These are phyloP conservation scores for Melanophora roralis DNA, from an alignment of 2,888 invertebrate species.

Conservation along the genomic window DNA sequence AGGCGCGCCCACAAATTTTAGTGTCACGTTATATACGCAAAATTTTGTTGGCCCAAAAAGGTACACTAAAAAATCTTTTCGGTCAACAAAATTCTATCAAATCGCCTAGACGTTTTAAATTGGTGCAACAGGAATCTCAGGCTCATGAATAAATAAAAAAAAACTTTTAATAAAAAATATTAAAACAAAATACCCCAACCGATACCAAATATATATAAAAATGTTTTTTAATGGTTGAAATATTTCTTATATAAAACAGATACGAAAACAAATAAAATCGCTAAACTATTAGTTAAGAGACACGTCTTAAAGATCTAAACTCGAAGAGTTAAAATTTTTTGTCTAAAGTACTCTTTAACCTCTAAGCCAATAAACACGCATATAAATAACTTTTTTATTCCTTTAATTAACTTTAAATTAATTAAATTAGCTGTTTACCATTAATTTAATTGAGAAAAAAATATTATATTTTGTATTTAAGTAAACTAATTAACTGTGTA, in stretches of 20 bases:
- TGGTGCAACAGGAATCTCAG: slow-evolving; percentile 94
- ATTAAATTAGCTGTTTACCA: slow-evolving; percentile 8
- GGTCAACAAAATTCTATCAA: slow-evolving; percentile 88
- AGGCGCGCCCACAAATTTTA: slow-evolving; percentile 90
- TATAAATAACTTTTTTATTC: slow-evolving; percentile 37
- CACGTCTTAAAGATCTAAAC: neutral
- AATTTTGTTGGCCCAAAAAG: slow-evolving; percentile 88
- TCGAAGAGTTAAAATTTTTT: slow-evolving; percentile 16
- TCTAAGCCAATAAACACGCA: neutral
- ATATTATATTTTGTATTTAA: slow-evolving; percentile 1
- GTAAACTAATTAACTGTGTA: slow-evolving; percentile 7
- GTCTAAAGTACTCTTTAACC: neutral
- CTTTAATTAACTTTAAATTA: slow-evolving; percentile 11
- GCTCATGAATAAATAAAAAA: slow-evolving; percentile 85
- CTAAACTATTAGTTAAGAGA: neutral
- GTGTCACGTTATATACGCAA: slow-evolving; percentile 90
- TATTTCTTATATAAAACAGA: slow-evolving; percentile 22
- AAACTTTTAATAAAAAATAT: neutral
- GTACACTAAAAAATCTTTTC: slow-evolving; percentile 84
- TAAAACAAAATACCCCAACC: neutral
- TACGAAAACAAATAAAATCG: neutral
- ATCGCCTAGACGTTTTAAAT: slow-evolving; percentile 90
- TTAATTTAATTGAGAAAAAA: neutral
- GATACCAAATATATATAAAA: slow-evolving; percentile 2
- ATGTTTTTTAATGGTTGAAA: slow-evolving; percentile 43